phyloP scores from a whole-genome alignment of 2,888 invertebrate species.

The Cremastinae sp. region DNA sequence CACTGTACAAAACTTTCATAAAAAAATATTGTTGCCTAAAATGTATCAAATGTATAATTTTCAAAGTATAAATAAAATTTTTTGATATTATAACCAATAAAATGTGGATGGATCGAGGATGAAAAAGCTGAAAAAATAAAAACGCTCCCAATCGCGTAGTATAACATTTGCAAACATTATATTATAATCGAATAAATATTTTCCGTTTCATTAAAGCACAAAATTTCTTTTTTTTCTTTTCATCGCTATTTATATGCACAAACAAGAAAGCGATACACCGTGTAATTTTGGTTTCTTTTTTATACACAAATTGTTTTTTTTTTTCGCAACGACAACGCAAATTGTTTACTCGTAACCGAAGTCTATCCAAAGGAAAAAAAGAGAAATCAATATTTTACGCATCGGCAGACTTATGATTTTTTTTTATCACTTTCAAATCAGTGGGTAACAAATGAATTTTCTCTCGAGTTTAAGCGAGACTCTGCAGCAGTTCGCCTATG shows the following conservation, averaged over 20 bases:
- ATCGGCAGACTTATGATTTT: conserved; percentile 55
- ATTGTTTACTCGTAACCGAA: conserved; percentile 33
- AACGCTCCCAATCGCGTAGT: conserved; percentile 42
- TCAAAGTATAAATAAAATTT: too few relatives aligned
- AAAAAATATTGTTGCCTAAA: too few relatives aligned
- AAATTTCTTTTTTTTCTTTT: conserved; percentile 57
- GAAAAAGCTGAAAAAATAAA: conserved; percentile 13
- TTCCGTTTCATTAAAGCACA: conserved; percentile 72
- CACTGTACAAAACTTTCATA: background rate
- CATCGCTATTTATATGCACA: conserved; percentile 65
- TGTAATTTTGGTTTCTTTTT: conserved; percentile 58
- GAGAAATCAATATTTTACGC: conserved; percentile 40
- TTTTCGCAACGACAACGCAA: conserved; percentile 47
- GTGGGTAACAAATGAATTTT: conserved; percentile 12
- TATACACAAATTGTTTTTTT: conserved; percentile 60
- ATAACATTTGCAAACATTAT: conserved; percentile 72
- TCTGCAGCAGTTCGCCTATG: conserved; percentile 82
- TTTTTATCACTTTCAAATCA: conserved; percentile 48
- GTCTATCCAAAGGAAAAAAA: conserved; percentile 24
- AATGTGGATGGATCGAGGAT: conserved; percentile 10
- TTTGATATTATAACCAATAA: too few relatives aligned
- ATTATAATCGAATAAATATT: conserved; percentile 66
- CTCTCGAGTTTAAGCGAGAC: conserved; percentile 72
- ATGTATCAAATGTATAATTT: too few relatives aligned
- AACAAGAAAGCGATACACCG: conserved; percentile 67